These are phyloP conservation scores for Zaprionus inermis DNA, from an alignment of 1,140 invertebrate species.

Conservation along the genomic window DNA sequence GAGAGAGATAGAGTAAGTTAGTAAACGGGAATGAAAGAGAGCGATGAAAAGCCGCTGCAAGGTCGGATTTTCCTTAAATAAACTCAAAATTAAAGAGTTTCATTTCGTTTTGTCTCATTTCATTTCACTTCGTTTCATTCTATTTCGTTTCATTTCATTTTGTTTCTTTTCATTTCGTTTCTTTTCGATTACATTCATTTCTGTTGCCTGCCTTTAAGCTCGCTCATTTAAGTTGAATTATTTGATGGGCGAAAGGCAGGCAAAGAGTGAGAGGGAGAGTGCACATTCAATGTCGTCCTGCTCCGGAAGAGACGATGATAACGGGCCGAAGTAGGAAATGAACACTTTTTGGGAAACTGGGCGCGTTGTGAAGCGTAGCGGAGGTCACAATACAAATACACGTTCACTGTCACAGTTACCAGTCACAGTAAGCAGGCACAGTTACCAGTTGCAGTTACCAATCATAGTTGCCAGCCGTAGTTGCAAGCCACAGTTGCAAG, in stretches of 20 bases:
- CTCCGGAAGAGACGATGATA: constrained; percentile 75
- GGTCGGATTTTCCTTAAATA: constrained; percentile 1
- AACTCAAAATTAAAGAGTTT: constrained; percentile 19
- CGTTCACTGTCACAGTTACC: no score
- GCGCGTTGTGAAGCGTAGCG: constrained; percentile 21
- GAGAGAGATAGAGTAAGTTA: neutral
- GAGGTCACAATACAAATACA: no score
- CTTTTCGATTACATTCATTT: constrained; percentile 21
- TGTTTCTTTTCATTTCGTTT: constrained; percentile 20
- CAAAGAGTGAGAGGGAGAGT: neutral
- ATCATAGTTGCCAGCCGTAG: no score
- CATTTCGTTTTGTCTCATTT: constrained; percentile 22
- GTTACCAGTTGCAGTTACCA: neutral
- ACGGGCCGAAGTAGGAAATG: constrained; percentile 74
- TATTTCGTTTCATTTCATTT: constrained; percentile 17
- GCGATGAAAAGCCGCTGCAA: neutral
- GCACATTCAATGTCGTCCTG: constrained; percentile 51
- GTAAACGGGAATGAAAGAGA: neutral
- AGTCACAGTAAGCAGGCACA: neutral
- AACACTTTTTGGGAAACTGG: constrained; percentile 74
- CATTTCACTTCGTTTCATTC: constrained; percentile 6
- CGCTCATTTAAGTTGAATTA: constrained; percentile 33
- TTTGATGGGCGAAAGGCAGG: neutral
- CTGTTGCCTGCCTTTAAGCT: constrained; percentile 30
- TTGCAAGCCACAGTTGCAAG: no score